Evolutionary conservation across 2,113 vertebrate genomes (phyloP).

Genomic region (Acrocephalus arundinaceus): DNA sequence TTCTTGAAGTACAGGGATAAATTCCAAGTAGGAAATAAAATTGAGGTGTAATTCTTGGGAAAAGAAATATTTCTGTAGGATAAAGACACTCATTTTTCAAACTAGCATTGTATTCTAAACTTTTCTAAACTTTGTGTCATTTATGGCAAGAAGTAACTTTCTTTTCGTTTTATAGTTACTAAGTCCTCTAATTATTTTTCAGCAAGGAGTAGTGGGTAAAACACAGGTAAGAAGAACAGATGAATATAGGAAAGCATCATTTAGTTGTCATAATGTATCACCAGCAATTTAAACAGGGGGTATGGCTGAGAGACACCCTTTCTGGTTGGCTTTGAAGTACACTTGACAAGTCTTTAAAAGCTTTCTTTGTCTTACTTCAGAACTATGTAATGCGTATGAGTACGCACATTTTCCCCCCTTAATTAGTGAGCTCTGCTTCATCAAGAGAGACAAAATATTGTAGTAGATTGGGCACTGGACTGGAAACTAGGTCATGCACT

Average conservation of each 20-base stretch:
- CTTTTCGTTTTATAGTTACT: neutral
- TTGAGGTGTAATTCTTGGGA: neutral
- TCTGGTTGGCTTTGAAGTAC: neutral
- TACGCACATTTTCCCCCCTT: neutral
- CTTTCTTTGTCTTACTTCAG: neutral
- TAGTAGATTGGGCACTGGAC: neutral
- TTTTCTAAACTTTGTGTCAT: neutral
- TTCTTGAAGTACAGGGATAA: neutral
- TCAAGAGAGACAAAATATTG: neutral
- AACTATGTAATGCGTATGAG: neutral
- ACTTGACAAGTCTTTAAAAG: neutral
- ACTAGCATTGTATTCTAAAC: neutral
- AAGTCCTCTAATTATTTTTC: neutral
- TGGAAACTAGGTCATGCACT: slow-evolving; percentile 42
- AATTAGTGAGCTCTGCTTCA: slow-evolving; percentile 35
- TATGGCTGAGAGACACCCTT: neutral
- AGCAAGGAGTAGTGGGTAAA: neutral
- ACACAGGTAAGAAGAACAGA: neutral
- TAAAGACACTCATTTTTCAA: neutral
- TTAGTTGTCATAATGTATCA: neutral
- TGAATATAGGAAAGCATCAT: neutral
- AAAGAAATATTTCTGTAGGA: neutral
- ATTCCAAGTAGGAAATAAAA: neutral
- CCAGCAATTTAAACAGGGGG: neutral
- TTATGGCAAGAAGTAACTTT: neutral